phyloP scores from a whole-genome alignment of 2,113 vertebrate genomes.

The Coturnix japonica region DNA sequence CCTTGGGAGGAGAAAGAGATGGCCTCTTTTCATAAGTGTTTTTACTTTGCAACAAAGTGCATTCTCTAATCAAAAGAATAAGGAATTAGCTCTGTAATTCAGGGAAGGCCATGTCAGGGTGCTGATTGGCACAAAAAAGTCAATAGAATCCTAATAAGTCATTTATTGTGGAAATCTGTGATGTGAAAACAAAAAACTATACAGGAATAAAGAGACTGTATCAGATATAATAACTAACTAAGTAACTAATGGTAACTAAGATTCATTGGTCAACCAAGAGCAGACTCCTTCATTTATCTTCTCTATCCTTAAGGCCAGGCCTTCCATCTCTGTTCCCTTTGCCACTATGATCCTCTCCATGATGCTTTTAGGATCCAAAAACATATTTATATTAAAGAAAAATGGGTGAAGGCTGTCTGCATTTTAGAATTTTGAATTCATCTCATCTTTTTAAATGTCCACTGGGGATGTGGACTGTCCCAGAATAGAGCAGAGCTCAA shows the following conservation, averaged over 20 bases:
- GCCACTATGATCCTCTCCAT: not conserved
- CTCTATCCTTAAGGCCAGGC: not conserved
- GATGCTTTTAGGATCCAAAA: not conserved
- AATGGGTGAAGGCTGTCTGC: not conserved
- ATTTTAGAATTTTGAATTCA: not conserved
- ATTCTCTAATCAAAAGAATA: not conserved
- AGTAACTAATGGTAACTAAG: fast-evolving
- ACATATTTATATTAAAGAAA: not conserved
- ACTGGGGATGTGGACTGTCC: fast-evolving
- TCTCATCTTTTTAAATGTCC: not conserved
- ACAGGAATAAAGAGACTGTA: not conserved
- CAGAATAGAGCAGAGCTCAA: not conserved
- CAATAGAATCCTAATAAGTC: not conserved
- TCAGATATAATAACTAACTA: not conserved
- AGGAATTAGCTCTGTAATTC: not conserved
- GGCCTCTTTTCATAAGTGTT: not conserved
- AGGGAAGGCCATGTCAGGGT: not conserved
- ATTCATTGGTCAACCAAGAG: not conserved
- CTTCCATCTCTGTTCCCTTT: not conserved
- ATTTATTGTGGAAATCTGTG: not conserved
- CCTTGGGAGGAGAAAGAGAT: not conserved
- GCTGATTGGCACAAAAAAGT: not conserved
- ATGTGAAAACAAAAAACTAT: not conserved
- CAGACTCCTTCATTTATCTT: not conserved
- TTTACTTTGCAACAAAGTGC: not conserved